Conservation (phyloP, 2,797 vertebrate species). For the Crypturellus tataupa region DNA sequence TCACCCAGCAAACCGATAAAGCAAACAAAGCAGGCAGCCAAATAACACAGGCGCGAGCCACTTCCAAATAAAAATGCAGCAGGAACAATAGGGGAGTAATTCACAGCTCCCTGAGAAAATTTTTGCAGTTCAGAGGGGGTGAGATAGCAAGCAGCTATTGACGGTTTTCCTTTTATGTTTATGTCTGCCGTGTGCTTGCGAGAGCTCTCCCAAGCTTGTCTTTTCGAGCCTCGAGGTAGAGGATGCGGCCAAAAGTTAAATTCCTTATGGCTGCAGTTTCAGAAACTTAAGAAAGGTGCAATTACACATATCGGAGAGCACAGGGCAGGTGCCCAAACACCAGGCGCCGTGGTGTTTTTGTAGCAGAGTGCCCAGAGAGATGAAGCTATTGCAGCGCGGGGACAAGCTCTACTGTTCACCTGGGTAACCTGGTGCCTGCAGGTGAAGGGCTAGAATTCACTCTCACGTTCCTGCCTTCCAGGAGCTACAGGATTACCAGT, state of each 20-base stretch:
- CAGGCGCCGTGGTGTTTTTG: background rate
- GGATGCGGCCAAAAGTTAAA: background rate
- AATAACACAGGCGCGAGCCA: background rate
- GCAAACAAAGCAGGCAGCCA: constrained; percentile 33
- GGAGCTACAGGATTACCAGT: background rate
- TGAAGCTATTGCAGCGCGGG: background rate
- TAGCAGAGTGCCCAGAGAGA: background rate
- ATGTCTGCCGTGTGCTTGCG: background rate
- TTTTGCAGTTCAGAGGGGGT: constrained; percentile 4
- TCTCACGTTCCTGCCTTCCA: background rate
- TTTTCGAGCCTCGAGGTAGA: background rate
- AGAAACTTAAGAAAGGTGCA: background rate
- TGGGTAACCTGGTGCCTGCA: background rate
- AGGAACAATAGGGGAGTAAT: constrained; percentile 46
- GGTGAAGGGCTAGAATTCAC: background rate
- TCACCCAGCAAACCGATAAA: constrained; percentile 42
- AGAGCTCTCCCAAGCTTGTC: background rate
- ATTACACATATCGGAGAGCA: background rate
- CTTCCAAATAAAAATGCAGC: constrained; percentile 59
- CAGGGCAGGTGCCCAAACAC: no score
- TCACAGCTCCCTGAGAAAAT: constrained; percentile 32
- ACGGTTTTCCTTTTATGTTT: constrained; percentile 33
- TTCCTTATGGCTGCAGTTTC: background rate
- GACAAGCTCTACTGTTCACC: background rate
- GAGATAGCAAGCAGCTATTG: constrained; percentile 43